A percentile compares a stretch with the other conserved stretches of the same genome.
phyloP scores from a whole-genome alignment of 1,140 invertebrate genomes.

The Drosophila athabasca region DNA sequence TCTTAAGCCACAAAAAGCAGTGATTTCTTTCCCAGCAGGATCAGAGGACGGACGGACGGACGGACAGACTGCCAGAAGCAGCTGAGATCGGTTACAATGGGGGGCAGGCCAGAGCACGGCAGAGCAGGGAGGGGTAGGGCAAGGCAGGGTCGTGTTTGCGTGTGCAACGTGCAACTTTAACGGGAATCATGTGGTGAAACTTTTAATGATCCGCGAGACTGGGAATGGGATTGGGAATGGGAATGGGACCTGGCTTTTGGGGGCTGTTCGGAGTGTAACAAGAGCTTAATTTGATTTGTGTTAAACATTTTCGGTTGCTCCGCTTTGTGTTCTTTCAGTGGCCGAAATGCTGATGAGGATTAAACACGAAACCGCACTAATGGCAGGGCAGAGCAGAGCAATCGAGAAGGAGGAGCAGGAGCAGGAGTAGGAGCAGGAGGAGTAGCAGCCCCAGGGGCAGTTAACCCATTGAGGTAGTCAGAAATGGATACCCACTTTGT shows the following conservation, averaged over 20 bases:
- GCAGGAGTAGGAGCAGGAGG: too few relatives aligned
- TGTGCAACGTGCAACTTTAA: conserved; percentile 55
- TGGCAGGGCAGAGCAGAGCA: conserved; percentile 12
- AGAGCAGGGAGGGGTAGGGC: too few relatives aligned
- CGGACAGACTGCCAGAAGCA: too few relatives aligned
- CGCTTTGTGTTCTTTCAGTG: conserved; percentile 21
- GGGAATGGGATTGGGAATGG: background rate
- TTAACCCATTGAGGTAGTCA: conserved; percentile 17
- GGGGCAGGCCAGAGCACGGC: too few relatives aligned
- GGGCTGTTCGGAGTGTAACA: conserved; percentile 43
- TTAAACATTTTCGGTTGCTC: conserved; percentile 41
- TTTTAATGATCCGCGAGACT: conserved; percentile 55
- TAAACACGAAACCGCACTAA: conserved; percentile 52
- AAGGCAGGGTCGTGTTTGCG: conserved; percentile 16
- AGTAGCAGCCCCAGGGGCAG: background rate
- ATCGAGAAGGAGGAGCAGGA: too few relatives aligned
- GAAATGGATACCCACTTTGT: too few relatives aligned
- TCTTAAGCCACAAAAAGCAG: conserved; percentile 39
- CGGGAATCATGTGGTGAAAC: conserved; percentile 73
- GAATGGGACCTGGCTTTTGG: too few relatives aligned
- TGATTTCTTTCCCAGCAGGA: conserved; percentile 33
- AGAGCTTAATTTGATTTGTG: conserved; percentile 75
- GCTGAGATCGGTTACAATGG: too few relatives aligned
- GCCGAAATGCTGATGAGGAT: conserved; percentile 60
- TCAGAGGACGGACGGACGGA: background rate